Percentiles rank a stretch among this genome's conserved stretches.
Evolutionary conservation across 2,888 invertebrate genomes (phyloP).

Genomic region (Drosophila setosimentum): DNA sequence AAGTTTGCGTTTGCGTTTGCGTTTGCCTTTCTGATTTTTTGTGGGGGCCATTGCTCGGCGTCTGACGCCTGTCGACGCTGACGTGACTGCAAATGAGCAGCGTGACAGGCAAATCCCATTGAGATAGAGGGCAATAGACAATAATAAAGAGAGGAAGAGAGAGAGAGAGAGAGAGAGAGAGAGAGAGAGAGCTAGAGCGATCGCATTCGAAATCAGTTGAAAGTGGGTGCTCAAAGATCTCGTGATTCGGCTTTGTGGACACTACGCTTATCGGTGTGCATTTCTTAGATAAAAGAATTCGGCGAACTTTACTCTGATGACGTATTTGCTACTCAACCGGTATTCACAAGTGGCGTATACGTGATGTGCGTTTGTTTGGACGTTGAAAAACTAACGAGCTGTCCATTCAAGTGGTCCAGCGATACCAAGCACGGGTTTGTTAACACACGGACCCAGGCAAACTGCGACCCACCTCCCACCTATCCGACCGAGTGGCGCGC

Average conservation of each 20-base stretch:
- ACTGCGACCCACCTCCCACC: no score
- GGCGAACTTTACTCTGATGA: conserved; percentile 69
- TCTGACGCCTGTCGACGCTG: conserved; percentile 63
- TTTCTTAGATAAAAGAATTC: conserved; percentile 57
- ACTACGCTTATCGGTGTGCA: conserved; percentile 51
- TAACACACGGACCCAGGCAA: no score
- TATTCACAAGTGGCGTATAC: conserved; percentile 42
- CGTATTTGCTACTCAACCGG: conserved; percentile 35
- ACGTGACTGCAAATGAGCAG: conserved; percentile 73
- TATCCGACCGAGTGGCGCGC: no score
- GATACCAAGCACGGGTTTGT: no score
- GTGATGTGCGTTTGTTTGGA: conserved; percentile 30
- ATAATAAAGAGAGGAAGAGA: background rate
- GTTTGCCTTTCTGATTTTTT: conserved; percentile 43
- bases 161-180: background rate
- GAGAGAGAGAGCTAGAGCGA: background rate
- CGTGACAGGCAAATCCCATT: conserved; percentile 36
- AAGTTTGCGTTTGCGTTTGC: conserved; percentile 49
- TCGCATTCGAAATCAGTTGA: conserved; percentile 12
- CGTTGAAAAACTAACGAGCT: no score
- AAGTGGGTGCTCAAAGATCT: conserved; percentile 40
- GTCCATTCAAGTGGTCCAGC: no score
- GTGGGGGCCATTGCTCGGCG: conserved; percentile 75
- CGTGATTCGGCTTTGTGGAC: conserved; percentile 35
- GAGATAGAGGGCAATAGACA: conserved; percentile 1